Evolutionary conservation across 2,113 vertebrate genomes (phyloP).

Genomic region (Tonatia bakeri): DNA sequence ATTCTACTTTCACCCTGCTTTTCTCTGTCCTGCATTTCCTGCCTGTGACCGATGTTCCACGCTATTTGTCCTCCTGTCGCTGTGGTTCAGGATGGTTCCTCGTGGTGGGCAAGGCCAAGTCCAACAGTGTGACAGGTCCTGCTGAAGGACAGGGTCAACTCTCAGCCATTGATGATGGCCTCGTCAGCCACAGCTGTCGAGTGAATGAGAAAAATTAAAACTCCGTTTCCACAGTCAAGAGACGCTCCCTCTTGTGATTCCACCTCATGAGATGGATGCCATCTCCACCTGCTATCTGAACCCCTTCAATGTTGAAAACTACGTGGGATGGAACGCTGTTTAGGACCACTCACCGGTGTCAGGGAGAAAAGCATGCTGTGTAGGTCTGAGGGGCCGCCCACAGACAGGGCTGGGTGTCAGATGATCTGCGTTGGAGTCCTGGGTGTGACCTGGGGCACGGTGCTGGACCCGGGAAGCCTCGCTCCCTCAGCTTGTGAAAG

Average conservation of each 20-base stretch:
- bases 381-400: neutral
- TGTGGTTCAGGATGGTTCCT: neutral
- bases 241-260: neutral
- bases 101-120: neutral
- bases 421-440: neutral
- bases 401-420: neutral
- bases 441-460: neutral
- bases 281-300: neutral
- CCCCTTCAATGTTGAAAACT: conserved; percentile 16
- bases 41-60: neutral
- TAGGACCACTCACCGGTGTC: neutral
- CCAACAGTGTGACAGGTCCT: neutral
- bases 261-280: neutral
- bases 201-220: conserved; percentile 37
- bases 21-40: neutral
- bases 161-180: neutral
- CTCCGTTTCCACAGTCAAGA: neutral
- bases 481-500: neutral
- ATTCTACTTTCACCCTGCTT: neutral
- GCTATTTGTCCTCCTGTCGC: neutral
- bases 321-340: neutral
- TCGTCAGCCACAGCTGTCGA: neutral
- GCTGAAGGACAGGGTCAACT: neutral
- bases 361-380: neutral
- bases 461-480: neutral